Evolutionary conservation across 2,113 vertebrate genomes (phyloP), one percentile per base, ranked within the genome.

Genomic region (Microtus richardsoni): DNA sequence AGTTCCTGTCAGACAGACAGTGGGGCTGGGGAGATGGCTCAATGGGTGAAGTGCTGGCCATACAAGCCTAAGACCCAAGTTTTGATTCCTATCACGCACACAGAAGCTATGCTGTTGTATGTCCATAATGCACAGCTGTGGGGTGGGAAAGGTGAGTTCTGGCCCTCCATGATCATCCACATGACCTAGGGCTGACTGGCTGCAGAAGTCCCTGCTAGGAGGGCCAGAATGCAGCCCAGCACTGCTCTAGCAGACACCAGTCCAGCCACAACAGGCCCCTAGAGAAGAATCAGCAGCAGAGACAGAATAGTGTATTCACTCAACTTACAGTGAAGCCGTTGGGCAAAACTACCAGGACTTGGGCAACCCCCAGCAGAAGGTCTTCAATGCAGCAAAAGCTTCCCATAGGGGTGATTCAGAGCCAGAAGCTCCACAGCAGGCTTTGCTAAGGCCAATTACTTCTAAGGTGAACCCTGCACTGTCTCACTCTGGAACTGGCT

Each of bases 401-500:
- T 88, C n/a, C n/a, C 24, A 30, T 4, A 4, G 85, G 28, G 41
- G 13, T 49, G 13, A 39, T 10, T 6, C 79, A 39, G 54, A 82
- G 79, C 33, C 26, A 24, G 17, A 47, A 22, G 33, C 47, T 17
- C 44, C 19, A 70, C 33, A 33, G 26, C 41, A 47, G 49, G 47
- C 22, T 36, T 71, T 24, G 39, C 13, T 24, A 12, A 24, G 1
- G 17, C 44, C 26, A 24, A 1, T 30, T 0, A 1, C 44, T 49
- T 26, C 83, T 10, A 3, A 24, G 36, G 62, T 8, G 0, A 66
- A 26, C 21, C 36, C 41, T 22, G 9, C 0, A 14, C 0, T 4
- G 36, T 19, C 54, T 16, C 1, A 1, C 64, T 5, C 5, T 1
- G 60, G 83, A 62, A 22, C 2, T 30, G 10, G 71, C 44, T 70